Evolutionary conservation across 2,113 vertebrate genomes (phyloP).

Genomic region (Seriola quinqueradiata): DNA sequence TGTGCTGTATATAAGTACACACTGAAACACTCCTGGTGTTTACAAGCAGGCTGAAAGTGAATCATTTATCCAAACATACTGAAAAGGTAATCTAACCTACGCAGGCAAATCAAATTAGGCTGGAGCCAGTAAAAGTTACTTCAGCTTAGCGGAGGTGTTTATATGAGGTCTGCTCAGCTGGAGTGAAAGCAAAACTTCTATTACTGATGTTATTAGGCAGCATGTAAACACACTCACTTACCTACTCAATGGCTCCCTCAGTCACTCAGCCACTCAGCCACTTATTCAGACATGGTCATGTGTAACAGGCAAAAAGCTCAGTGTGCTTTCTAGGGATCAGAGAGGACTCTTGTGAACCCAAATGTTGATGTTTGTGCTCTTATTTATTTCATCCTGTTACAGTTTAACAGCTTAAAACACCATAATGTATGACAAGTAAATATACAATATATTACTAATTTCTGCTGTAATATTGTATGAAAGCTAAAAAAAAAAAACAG

Average conservation of each 20-base stretch:
- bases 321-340: conserved; percentile 12
- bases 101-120: conserved; percentile 64
- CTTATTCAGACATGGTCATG: conserved; percentile 21
- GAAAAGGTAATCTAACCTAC: conserved; percentile 62
- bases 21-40: conserved; percentile 55
- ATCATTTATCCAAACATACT: conserved; percentile 62
- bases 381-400: not conserved
- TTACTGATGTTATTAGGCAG: conserved; percentile 65
- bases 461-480: too few relatives aligned
- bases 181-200: conserved; percentile 64
- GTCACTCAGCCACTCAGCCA: conserved; percentile 35
- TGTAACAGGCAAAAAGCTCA: conserved; percentile 20
- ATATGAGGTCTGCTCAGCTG: conserved; percentile 58
- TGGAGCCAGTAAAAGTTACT: conserved; percentile 57
- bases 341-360: not conserved
- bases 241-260: conserved; percentile 55
- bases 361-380: not conserved
- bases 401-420: not conserved
- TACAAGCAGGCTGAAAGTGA: conserved; percentile 59
- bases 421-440: not conserved
- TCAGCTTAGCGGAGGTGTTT: conserved; percentile 58
- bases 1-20: conserved; percentile 22
- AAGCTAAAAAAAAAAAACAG: not conserved
- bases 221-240: conserved; percentile 65
- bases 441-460: too few relatives aligned